These are phyloP conservation scores for Cotesia congregata DNA, from an alignment of 2,888 invertebrate species.

Conservation along the genomic window DNA sequence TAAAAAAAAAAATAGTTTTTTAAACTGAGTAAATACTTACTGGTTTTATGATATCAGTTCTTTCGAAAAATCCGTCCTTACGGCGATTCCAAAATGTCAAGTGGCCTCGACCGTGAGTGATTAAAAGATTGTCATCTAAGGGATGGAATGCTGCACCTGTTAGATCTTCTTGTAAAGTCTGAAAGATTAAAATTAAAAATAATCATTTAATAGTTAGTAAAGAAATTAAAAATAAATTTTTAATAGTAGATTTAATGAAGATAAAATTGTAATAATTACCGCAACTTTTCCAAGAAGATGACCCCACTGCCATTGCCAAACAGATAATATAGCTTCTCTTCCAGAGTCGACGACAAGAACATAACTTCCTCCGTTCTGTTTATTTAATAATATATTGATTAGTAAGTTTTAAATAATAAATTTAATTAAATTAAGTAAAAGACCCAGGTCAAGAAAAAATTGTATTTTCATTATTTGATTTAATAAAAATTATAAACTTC, in stretches of 20 bases:
- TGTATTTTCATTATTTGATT: too few species aligned
- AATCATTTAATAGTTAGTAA: too few species aligned
- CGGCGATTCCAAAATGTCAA: conserved; percentile 93
- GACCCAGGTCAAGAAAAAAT: too few species aligned
- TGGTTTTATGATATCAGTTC: conserved; percentile 90
- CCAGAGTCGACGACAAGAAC: conserved; percentile 91
- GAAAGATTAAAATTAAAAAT: conserved; percentile 40
- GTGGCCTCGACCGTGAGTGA: conserved; percentile 93
- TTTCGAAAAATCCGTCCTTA: conserved; percentile 91
- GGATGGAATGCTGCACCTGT: conserved; percentile 93
- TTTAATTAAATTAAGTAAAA: too few species aligned
- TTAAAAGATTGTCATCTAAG: conserved; percentile 89
- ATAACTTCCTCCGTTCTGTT: conserved; percentile 90
- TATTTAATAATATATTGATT: not conserved
- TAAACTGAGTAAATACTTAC: conserved; percentile 67
- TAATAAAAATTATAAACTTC: too few species aligned
- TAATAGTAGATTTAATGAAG: too few species aligned
- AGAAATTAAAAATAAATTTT: not conserved
- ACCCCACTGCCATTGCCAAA: conserved; percentile 97
- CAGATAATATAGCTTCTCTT: conserved; percentile 89
- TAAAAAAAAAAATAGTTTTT: too few species aligned
- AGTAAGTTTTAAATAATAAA: too few species aligned
- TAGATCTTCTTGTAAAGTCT: conserved; percentile 91
- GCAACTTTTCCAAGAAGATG: conserved; percentile 94
- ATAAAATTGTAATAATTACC: conserved; percentile 72